phyloP scores from a whole-genome alignment of 2,888 invertebrate species.

The Plutella xylostella region DNA sequence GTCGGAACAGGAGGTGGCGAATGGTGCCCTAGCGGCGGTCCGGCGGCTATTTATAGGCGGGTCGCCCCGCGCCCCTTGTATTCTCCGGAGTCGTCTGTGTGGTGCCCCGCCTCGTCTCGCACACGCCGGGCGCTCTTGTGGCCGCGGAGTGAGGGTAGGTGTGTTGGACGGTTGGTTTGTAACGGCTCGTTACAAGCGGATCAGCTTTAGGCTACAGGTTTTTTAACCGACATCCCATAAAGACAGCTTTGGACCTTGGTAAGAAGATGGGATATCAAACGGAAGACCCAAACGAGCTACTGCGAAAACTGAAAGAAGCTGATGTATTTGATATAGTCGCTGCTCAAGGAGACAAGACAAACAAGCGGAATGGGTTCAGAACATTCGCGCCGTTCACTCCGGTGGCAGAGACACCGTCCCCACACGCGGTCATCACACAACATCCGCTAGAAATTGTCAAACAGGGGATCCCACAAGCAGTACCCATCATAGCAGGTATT shows the following conservation, averaged over 20 bases:
- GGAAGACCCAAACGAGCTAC: slow-evolving; percentile 14
- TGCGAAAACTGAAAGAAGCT: slow-evolving; percentile 17
- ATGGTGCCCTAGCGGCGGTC: too few species aligned
- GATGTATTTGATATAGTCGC: slow-evolving; percentile 23
- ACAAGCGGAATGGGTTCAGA: slow-evolving; percentile 19
- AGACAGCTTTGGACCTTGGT: slow-evolving; percentile 20
- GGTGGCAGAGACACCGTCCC: slow-evolving; percentile 32
- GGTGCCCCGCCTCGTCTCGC: too few species aligned
- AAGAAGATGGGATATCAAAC: slow-evolving; percentile 18
- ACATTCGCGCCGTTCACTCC: slow-evolving; percentile 32
- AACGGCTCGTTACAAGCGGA: too few species aligned
- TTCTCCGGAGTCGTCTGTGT: too few species aligned
- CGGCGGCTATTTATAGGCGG: too few species aligned
- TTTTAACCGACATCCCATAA: slow-evolving; percentile 19
- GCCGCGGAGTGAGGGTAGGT: too few species aligned
- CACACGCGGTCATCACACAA: slow-evolving; percentile 31
- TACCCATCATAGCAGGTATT: slow-evolving; percentile 40
- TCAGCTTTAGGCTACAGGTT: slow-evolving; percentile 24
- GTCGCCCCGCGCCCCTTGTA: too few species aligned
- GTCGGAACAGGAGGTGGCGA: too few species aligned
- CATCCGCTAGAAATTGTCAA: slow-evolving; percentile 31
- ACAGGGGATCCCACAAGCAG: slow-evolving; percentile 30
- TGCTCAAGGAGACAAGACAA: slow-evolving; percentile 18
- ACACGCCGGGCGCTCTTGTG: too few species aligned
- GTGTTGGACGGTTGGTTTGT: too few species aligned